phyloP scores from a whole-genome alignment of 2,113 vertebrate species.

The Halcyon malimbica region DNA sequence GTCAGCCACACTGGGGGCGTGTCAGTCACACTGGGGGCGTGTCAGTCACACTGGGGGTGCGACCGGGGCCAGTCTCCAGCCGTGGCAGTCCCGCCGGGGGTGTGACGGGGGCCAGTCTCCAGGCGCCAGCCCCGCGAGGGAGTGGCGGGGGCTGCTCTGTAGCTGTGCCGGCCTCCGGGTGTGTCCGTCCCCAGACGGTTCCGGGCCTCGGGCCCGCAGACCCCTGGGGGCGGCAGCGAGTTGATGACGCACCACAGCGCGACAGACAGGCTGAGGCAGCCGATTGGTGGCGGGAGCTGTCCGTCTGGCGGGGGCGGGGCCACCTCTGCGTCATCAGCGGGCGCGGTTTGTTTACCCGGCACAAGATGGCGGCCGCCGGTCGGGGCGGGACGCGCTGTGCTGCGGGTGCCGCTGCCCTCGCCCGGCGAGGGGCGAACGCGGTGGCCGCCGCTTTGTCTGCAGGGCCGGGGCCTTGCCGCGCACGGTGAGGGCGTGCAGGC shows the following conservation, averaged over 20 bases:
- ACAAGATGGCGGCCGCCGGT: neutral
- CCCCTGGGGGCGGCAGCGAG: rapidly evolving
- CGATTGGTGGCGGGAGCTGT: neutral
- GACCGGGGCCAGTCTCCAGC: neutral
- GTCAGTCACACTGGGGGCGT: neutral
- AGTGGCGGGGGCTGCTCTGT: neutral
- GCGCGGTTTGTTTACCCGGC: rapidly evolving
- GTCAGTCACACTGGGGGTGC: neutral
- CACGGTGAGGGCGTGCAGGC: neutral
- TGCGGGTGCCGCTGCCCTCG: rapidly evolving
- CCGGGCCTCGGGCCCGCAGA: rapidly evolving
- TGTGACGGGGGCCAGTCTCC: no score
- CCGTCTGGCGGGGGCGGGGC: neutral
- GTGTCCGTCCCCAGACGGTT: no score
- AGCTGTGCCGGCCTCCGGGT: no score
- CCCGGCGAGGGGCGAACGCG: no score
- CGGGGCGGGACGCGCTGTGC: rapidly evolving
- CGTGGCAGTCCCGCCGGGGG: neutral
- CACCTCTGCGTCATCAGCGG: neutral
- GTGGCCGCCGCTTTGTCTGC: neutral
- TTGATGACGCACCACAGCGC: no score
- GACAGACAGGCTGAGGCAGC: neutral
- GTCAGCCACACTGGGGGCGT: neutral
- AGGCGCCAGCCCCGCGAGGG: neutral
- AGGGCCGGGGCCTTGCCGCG: neutral